A percentile compares a stretch with the other conserved stretches of the same genome.
These are phyloP conservation scores for Phataginus tetradactyla DNA, from an alignment of 2,797 vertebrate genomes.

Conservation along the genomic window DNA sequence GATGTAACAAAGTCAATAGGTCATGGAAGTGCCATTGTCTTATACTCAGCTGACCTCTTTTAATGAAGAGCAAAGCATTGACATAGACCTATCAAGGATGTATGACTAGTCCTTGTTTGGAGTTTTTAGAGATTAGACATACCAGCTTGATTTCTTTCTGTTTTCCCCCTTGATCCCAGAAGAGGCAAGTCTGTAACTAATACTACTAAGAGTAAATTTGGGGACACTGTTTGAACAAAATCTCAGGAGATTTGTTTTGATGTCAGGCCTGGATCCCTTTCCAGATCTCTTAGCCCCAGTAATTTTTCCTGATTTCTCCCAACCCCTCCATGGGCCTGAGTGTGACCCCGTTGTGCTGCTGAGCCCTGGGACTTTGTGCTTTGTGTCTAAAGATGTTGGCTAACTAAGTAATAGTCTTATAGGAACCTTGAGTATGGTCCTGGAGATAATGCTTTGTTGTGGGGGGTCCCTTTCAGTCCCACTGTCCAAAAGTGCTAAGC, in stretches of 20 bases:
- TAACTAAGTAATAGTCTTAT: neutral
- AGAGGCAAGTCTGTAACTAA: neutral
- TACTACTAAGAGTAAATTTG: constrained; percentile 1
- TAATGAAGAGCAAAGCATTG: neutral
- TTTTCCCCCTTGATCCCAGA: neutral
- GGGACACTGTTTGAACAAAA: neutral
- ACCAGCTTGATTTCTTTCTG: neutral
- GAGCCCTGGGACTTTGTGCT: neutral
- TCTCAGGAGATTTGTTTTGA: neutral
- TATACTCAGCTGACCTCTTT: neutral
- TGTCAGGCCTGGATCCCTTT: neutral
- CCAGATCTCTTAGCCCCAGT: neutral
- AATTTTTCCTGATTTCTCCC: neutral
- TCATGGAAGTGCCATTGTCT: neutral
- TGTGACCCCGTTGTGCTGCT: neutral
- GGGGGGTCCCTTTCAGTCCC: neutral
- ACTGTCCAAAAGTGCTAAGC: neutral
- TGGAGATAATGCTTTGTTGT: neutral
- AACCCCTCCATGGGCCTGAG: neutral
- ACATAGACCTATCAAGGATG: neutral
- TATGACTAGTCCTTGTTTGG: neutral
- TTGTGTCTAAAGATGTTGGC: neutral
- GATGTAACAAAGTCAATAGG: constrained; percentile 14
- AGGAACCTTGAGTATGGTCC: neutral
- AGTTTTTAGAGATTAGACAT: neutral